Evolutionary conservation across 2,113 vertebrate genomes (phyloP).

Genomic region (Mirza zaza): DNA sequence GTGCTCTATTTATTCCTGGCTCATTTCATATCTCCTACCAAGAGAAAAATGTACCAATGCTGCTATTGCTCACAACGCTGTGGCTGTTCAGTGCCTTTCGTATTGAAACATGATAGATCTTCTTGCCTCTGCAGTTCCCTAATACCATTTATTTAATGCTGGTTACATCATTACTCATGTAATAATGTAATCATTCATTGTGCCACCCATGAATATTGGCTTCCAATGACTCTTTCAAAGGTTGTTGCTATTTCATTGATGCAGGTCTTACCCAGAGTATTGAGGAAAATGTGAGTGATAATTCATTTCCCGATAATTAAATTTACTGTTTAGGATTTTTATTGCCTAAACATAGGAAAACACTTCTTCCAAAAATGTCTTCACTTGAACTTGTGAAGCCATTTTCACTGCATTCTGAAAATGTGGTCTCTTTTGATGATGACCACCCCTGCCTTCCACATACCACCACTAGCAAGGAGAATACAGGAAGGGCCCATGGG

Average conservation of each 20-base stretch:
- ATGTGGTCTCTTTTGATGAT: background rate
- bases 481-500: background rate
- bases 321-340: conserved; percentile 24
- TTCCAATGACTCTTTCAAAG: conserved; percentile 36
- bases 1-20: background rate
- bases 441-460: background rate
- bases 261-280: background rate
- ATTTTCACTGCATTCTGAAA: background rate
- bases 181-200: conserved; percentile 44
- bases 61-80: conserved; percentile 3
- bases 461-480: background rate
- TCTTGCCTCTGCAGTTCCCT: background rate
- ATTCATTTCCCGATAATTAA: conserved; percentile 22
- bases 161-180: conserved; percentile 57
- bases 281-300: conserved; percentile 6
- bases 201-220: conserved; percentile 1
- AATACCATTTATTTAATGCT: conserved; percentile 50
- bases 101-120: conserved; percentile 32
- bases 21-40: conserved; percentile 36
- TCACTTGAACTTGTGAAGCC: background rate
- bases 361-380: background rate
- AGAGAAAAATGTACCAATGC: conserved; percentile 34
- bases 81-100: conserved; percentile 14
- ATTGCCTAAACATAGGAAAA: background rate
- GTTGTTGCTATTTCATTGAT: background rate